These are phyloP conservation scores for Paedocypris sp. DNA, from an alignment of 2,113 vertebrate species.

Conservation along the genomic window DNA sequence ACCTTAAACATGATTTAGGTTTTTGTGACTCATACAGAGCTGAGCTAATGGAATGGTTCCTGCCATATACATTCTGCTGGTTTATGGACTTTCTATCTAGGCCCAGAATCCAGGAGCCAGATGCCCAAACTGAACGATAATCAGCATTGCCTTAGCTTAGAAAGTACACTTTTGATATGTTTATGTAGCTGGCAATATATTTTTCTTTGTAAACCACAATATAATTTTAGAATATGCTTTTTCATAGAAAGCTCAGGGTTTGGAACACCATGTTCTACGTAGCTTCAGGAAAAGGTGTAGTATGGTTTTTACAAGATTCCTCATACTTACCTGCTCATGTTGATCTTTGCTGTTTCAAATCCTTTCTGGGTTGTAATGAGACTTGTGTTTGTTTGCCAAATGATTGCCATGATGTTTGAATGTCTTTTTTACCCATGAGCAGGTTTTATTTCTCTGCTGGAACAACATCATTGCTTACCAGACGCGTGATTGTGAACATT, in stretches of 20 bases:
- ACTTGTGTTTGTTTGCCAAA: slow-evolving; percentile 15
- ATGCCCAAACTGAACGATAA: too few relatives aligned
- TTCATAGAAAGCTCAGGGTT: too few relatives aligned
- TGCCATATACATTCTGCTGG: too few relatives aligned
- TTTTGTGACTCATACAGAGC: slow-evolving; percentile 33
- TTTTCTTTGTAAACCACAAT: too few relatives aligned
- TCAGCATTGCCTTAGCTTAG: too few relatives aligned
- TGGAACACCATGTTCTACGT: too few relatives aligned
- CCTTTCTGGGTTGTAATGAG: slow-evolving; percentile 9
- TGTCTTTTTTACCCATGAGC: slow-evolving; percentile 1
- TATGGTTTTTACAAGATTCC: slow-evolving; percentile 15
- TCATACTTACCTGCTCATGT: slow-evolving; percentile 25
- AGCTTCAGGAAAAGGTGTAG: too few relatives aligned
- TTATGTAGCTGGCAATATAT: too few relatives aligned
- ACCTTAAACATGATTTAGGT: slow-evolving; percentile 12
- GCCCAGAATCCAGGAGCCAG: slow-evolving; percentile 2
- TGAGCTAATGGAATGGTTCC: slow-evolving; percentile 36
- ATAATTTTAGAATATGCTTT: too few relatives aligned
- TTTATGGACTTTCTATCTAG: slow-evolving; percentile 10
- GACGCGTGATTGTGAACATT: slow-evolving; percentile 1
- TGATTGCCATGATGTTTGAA: slow-evolving; percentile 13
- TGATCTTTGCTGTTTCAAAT: slow-evolving; percentile 4
- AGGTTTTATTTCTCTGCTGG: not conserved
- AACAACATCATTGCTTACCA: not conserved
- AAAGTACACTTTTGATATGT: too few relatives aligned